These are phyloP conservation scores for Cairina moschata DNA, from an alignment of 2,113 vertebrate genomes.

Conservation along the genomic window DNA sequence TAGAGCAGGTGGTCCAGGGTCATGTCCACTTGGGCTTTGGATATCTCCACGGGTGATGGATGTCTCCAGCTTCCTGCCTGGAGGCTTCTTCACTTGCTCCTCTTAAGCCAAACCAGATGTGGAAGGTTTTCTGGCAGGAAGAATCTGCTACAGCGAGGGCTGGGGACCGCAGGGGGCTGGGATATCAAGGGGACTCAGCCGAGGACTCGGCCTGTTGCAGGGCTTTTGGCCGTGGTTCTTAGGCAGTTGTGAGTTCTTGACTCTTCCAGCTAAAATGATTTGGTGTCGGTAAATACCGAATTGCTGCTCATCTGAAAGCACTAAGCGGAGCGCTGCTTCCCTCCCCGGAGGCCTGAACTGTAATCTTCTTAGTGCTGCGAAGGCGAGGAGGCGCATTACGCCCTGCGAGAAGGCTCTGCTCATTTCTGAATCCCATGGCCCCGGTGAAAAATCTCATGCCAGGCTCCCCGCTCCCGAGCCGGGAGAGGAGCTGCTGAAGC, in stretches of 20 bases:
- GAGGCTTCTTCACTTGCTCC: not conserved
- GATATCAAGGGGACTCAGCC: not conserved
- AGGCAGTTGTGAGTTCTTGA: not conserved
- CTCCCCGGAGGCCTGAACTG: not conserved
- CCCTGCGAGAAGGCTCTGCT: not conserved
- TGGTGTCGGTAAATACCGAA: slow-evolving; percentile 33
- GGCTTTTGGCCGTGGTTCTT: not conserved
- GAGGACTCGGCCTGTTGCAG: not conserved
- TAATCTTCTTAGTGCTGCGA: slow-evolving; percentile 31
- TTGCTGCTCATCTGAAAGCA: slow-evolving; percentile 15
- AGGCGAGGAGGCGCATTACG: not conserved
- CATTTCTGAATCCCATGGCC: not conserved
- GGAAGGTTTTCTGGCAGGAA: not conserved
- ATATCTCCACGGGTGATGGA: fast-evolving
- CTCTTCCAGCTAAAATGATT: not conserved
- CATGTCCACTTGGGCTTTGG: not conserved
- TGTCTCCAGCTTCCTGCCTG: not conserved
- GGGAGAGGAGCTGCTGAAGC: not conserved
- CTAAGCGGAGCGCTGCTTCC: slow-evolving; percentile 4
- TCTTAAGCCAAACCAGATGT: not conserved
- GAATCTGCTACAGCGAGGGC: not conserved
- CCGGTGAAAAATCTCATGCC: not conserved
- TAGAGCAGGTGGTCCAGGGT: not conserved
- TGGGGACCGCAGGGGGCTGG: not conserved
- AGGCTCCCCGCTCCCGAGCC: not conserved